Percentiles rank a stretch among this genome's conserved stretches.
These are phyloP conservation scores for Nemotelus nigrinus DNA, from an alignment of 2,888 invertebrate genomes.

Conservation along the genomic window DNA sequence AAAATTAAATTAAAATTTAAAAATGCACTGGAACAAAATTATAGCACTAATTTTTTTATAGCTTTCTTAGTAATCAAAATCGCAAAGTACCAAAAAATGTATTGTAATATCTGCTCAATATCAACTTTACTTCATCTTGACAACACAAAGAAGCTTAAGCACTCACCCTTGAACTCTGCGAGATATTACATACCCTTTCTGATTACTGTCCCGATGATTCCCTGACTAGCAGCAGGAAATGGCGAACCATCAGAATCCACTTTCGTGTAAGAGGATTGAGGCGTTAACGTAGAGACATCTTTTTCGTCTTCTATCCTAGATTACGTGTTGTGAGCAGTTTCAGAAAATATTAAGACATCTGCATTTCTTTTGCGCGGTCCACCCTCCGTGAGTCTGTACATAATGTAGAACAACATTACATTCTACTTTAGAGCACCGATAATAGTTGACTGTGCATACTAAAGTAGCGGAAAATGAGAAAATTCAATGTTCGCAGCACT, in stretches of 20 bases:
- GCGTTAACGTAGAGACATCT: conserved; percentile 46
- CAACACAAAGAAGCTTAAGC: not conserved
- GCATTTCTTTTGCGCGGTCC: conserved; percentile 35
- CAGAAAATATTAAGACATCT: conserved; percentile 49
- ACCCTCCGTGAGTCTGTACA: conserved; percentile 18
- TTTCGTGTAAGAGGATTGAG: conserved; percentile 42
- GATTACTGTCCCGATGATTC: no score
- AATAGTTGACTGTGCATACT: not conserved
- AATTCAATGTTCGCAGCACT: conserved; percentile 43
- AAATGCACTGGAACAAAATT: no score
- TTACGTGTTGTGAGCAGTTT: conserved; percentile 44
- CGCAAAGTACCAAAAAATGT: no score
- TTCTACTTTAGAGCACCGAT: conserved; percentile 4
- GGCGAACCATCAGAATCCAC: conserved; percentile 30
- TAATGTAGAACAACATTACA: not conserved
- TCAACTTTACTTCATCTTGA: no score
- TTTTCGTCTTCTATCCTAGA: conserved; percentile 28
- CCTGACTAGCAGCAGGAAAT: not conserved
- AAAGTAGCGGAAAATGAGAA: conserved; percentile 44
- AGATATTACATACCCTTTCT: not conserved
- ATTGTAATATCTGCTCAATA: no score
- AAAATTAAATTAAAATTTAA: no score
- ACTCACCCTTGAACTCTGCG: not conserved
- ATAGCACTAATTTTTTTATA: no score
- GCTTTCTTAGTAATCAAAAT: no score